These are phyloP conservation scores for Nixonia krombeini DNA, from an alignment of 1,140 invertebrate genomes.

Conservation along the genomic window DNA sequence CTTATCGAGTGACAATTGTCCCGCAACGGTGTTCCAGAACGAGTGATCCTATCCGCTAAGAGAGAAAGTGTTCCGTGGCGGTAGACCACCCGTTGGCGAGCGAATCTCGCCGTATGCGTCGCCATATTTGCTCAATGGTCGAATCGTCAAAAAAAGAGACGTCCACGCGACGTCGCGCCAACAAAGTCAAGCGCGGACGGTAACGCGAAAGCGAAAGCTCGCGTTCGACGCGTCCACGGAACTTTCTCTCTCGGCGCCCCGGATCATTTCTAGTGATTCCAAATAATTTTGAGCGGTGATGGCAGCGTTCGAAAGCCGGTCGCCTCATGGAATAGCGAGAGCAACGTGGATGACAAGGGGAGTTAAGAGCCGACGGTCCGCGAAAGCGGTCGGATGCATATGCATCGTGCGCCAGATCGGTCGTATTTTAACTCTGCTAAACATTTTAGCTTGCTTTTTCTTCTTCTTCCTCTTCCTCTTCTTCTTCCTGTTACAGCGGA, in stretches of 20 bases:
- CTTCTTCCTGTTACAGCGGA: conserved; percentile 5
- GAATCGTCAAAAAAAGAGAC: too few species aligned
- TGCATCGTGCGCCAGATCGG: background rate
- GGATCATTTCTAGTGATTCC: conserved; percentile 1
- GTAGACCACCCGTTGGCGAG: too few species aligned
- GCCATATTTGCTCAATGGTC: too few species aligned
- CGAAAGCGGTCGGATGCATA: conserved; percentile 7
- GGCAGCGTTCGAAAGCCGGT: conserved; percentile 52
- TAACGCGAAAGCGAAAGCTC: too few species aligned
- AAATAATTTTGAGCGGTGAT: background rate
- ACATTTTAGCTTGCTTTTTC: conserved; percentile 2
- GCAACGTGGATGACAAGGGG: too few species aligned
- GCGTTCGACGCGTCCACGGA: too few species aligned
- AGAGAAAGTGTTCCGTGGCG: too few species aligned
- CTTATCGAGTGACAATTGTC: conserved; percentile 9
- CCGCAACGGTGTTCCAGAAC: conserved; percentile 3
- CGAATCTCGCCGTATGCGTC: too few species aligned
- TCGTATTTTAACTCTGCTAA: conserved; percentile 2
- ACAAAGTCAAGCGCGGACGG: too few species aligned
- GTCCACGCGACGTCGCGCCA: too few species aligned
- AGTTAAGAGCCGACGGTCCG: too few species aligned
- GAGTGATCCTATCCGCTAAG: background rate
- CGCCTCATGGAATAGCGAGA: conserved; percentile 60
- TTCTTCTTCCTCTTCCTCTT: background rate
- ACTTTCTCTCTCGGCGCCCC: background rate